phyloP scores from a whole-genome alignment of 2,888 invertebrate species.

The Mimumesa dahlbomi region DNA sequence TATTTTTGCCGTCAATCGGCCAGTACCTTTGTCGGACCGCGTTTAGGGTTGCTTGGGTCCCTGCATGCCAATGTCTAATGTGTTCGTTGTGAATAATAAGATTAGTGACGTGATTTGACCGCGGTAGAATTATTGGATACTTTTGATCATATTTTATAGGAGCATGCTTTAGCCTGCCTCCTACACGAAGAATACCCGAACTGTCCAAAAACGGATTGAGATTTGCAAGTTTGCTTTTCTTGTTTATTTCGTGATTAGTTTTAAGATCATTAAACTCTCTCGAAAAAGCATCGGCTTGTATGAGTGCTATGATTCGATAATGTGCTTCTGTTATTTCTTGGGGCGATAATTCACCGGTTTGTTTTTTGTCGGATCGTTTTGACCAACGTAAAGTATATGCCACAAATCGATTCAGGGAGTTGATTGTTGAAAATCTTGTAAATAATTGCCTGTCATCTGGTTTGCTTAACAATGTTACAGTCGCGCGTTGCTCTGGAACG shows the following conservation, averaged over 20 bases:
- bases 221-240: not conserved
- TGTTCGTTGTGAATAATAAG: slow-evolving; percentile 6
- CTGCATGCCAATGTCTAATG: slow-evolving; percentile 9
- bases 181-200: slow-evolving; percentile 10
- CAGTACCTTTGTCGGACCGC: slow-evolving; percentile 7
- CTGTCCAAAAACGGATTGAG: not conserved
- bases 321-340: too few species aligned
- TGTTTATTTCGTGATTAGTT: not conserved
- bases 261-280: too few species aligned
- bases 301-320: too few species aligned
- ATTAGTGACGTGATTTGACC: not conserved
- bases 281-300: too few species aligned
- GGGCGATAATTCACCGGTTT: too few species aligned
- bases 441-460: too few species aligned
- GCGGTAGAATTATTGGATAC: slow-evolving; percentile 6
- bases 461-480: too few species aligned
- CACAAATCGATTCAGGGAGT: too few species aligned
- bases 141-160: not conserved
- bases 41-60: not conserved
- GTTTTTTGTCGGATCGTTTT: too few species aligned
- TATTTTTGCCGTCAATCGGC: not conserved
- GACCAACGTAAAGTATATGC: too few species aligned
- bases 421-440: too few species aligned
- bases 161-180: slow-evolving; percentile 11
- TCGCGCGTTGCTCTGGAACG: too few species aligned